These are phyloP conservation scores for Hyles lineata DNA, from an alignment of 2,888 invertebrate genomes.

Conservation along the genomic window DNA sequence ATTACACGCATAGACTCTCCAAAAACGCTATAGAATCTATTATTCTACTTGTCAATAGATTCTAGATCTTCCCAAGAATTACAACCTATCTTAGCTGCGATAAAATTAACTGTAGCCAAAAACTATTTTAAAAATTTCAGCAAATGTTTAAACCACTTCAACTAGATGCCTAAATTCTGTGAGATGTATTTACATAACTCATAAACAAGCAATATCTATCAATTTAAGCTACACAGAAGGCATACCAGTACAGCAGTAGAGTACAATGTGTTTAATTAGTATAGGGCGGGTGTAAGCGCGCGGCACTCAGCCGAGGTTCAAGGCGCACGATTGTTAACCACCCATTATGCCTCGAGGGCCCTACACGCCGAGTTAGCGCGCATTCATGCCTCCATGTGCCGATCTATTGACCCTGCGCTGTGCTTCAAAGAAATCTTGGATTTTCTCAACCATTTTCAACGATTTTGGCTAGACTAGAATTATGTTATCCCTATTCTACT, in stretches of 20 bases:
- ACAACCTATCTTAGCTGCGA: too few species aligned
- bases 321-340: constrained; percentile 68
- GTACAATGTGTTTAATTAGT: constrained; percentile 59
- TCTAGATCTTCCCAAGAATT: too few species aligned
- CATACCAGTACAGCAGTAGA: constrained; percentile 41
- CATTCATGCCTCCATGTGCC: constrained; percentile 48
- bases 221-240: constrained; percentile 29
- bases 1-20: too few species aligned
- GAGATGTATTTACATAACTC: too few species aligned
- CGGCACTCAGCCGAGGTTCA: constrained; percentile 47
- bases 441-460: constrained; percentile 14
- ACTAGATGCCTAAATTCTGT: too few species aligned
- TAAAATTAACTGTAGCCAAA: too few species aligned
- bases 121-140: too few species aligned
- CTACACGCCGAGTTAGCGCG: constrained; percentile 50
- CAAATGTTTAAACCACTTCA: too few species aligned
- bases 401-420: constrained; percentile 14
- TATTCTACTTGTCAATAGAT: too few species aligned
- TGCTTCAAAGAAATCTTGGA: constrained; percentile 19
- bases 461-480: background rate
- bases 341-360: constrained; percentile 65
- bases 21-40: too few species aligned
- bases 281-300: constrained; percentile 50
- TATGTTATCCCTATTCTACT: too few species aligned
- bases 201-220: constrained; percentile 17